phyloP scores from a whole-genome alignment of 2,113 vertebrate genomes.

The Aleadryas rufinucha region DNA sequence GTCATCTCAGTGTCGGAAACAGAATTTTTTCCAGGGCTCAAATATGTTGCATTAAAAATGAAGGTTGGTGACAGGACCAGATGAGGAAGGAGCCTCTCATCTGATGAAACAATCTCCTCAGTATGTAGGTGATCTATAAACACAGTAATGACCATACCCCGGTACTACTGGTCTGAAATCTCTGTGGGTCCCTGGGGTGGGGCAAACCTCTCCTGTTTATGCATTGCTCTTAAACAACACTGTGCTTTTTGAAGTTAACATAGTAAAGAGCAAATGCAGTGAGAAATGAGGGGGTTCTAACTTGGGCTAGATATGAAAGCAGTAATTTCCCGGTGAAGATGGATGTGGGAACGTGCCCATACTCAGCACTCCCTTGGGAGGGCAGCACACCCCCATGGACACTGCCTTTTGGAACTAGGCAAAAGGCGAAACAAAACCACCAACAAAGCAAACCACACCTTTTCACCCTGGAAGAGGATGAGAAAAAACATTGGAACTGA shows the following conservation, averaged over 20 bases:
- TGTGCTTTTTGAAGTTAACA: not conserved
- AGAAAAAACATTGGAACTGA: not conserved
- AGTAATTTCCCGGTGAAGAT: not conserved
- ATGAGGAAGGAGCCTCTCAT: not conserved
- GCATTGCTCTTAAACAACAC: not conserved
- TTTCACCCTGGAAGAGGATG: not conserved
- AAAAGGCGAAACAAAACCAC: not conserved
- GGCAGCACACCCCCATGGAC: not conserved
- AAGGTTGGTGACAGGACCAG: not conserved
- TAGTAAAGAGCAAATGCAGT: not conserved
- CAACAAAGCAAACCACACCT: not conserved
- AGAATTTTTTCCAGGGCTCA: not conserved
- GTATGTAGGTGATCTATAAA: fast-evolving
- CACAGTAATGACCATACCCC: not conserved
- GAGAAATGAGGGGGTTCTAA: not conserved
- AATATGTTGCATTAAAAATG: not conserved
- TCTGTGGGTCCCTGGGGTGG: not conserved
- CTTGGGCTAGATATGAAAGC: not conserved
- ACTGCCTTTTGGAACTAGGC: not conserved
- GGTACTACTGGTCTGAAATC: not conserved
- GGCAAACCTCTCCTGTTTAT: not conserved
- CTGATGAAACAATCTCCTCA: not conserved
- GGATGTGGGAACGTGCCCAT: not conserved
- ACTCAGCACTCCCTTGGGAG: fast-evolving
- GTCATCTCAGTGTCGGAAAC: not conserved